Base-by-base conservation (phyloP, 2,888 invertebrate species). In the Pseudolycoriella hygida region DNA sequence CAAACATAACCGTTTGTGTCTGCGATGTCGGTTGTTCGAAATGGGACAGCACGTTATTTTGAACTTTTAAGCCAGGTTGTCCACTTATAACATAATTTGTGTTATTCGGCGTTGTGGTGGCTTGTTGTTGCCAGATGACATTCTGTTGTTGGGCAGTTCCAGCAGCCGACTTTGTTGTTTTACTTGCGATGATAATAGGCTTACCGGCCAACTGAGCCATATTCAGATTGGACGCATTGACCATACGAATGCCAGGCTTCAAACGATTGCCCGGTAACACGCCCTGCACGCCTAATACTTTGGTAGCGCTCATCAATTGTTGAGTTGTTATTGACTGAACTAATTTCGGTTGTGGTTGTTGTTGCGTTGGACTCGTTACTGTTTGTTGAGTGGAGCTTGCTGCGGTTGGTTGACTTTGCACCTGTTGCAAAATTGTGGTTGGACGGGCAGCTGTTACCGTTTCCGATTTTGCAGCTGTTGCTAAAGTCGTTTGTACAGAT, bases 181-280 rank as follows among this genome's bases (percentile, higher is more conserved):
- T 64, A 52, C 68, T 68, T 1, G 72, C 68, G 41, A 74, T 60
- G 42, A 74, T 59, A 12, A 74, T 67, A 19, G 71, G 72, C 55
- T 74, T 73, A 6, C 73, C 73, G 41, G 68, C 69, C 25, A 73
- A 62, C 46, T 71, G 70, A 1, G 72, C 67, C 46, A 73, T 57
- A 54, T 72, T 60, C 14, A 58, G 53, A 49, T 55, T 56, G 14
- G 67, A 59, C 2, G 71, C 62, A 52, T 68, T 70, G 15, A 70
- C 66, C 66, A 73, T 71, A 12, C 73, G 60, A 44, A 71, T 66
- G 37, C 44, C 45, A 31, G 45, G 45, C 48, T 50, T 48, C 25
- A 48, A 15, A 15, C 46, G 46, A 31, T 45, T 43, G 14, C 50
- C 46, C 14, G 50, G 34, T 30, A 55, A 52, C 3, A 19, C 18